These are phyloP conservation scores for Drosophila pandora DNA, from an alignment of 1,140 invertebrate species.

Conservation along the genomic window DNA sequence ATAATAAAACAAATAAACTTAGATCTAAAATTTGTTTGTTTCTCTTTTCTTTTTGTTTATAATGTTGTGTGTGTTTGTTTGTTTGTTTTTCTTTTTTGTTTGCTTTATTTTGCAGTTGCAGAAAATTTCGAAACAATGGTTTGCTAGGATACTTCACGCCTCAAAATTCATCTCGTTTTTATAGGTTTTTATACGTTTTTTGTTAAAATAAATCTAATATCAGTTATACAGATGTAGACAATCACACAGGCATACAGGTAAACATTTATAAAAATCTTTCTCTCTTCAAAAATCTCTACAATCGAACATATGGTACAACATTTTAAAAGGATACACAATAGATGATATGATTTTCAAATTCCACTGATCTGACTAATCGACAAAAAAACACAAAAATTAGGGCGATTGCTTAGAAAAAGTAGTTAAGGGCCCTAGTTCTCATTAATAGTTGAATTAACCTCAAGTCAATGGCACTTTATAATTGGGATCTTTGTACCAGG, in stretches of 20 bases:
- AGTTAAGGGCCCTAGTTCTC: slow-evolving; percentile 39
- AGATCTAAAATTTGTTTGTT: slow-evolving; percentile 55
- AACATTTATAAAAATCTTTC: slow-evolving; percentile 47
- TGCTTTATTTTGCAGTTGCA: slow-evolving; percentile 58
- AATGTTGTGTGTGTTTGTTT: slow-evolving; percentile 2
- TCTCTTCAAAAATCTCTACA: slow-evolving; percentile 42
- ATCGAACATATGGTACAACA: slow-evolving; percentile 67
- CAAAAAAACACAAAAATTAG: slow-evolving; percentile 55
- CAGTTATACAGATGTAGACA: slow-evolving; percentile 71
- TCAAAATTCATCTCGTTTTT: slow-evolving; percentile 31
- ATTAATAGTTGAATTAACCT: slow-evolving; percentile 15
- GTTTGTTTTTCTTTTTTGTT: slow-evolving; percentile 35
- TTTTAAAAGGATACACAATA: slow-evolving; percentile 30
- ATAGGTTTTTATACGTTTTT: slow-evolving; percentile 35
- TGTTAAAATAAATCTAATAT: slow-evolving; percentile 63
- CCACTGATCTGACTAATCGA: slow-evolving; percentile 35
- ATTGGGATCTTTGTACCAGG: slow-evolving; percentile 54
- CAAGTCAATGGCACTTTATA: slow-evolving; percentile 62
- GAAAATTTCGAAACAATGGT: slow-evolving; percentile 79
- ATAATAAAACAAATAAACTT: slow-evolving; percentile 60
- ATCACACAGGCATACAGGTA: slow-evolving; percentile 76
- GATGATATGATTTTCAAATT: slow-evolving; percentile 56
- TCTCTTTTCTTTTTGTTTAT: slow-evolving; percentile 12
- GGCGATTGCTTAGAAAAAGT: slow-evolving; percentile 57
- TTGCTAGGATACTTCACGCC: slow-evolving; percentile 74